phyloP scores from a whole-genome alignment of 2,888 invertebrate species.

The Cantharis rustica region DNA sequence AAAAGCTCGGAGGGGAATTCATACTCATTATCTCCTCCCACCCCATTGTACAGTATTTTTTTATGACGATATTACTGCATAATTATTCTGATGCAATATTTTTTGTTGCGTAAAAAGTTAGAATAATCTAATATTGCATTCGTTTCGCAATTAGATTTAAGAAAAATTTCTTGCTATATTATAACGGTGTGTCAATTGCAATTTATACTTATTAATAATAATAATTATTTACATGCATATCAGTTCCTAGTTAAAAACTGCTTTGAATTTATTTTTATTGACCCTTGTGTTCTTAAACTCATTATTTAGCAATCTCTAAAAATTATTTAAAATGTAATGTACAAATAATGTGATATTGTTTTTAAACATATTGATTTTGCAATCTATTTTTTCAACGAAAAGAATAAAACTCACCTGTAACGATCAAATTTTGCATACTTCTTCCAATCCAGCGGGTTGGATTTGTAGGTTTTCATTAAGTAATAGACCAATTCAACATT shows the following conservation, averaged over 20 bases:
- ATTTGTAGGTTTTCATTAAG: constrained; percentile 80
- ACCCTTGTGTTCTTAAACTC: neutral
- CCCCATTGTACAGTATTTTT: no score
- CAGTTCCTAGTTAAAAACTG: neutral
- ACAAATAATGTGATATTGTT: neutral
- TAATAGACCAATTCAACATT: constrained; percentile 90
- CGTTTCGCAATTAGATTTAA: neutral
- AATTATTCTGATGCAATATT: no score
- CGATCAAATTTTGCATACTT: constrained; percentile 94
- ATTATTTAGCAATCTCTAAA: neutral
- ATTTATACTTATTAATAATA: no score
- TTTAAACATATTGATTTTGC: neutral
- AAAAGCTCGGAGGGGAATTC: no score
- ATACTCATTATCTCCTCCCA: no score
- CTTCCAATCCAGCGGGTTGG: constrained; percentile 89
- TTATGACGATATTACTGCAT: no score
- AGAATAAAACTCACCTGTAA: constrained; percentile 68
- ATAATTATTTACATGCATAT: no score
- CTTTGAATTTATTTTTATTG: neutral
- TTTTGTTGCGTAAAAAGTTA: no score
- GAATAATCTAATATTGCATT: neutral
- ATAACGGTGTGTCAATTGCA: neutral
- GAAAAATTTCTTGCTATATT: no score
- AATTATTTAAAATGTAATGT: neutral
- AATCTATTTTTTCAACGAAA: neutral